Evolutionary conservation across 1,140 invertebrate species (phyloP).

Genomic region (Callitettix versicolor): DNA sequence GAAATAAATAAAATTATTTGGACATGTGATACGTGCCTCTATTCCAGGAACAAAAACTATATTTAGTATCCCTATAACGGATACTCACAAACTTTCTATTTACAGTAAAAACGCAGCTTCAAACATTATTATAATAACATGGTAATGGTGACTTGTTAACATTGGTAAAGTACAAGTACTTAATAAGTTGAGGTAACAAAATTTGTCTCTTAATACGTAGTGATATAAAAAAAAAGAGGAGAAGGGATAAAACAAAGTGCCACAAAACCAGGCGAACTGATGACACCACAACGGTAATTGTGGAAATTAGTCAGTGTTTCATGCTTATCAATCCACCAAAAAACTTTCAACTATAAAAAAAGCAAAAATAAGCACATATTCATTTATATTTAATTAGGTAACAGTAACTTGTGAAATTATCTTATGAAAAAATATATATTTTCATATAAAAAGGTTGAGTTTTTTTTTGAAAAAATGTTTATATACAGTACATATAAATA

Average conservation of each 20-base stretch:
- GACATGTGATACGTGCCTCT: not conserved
- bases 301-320: no score
- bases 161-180: slow-evolving; percentile 23
- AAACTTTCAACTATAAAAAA: no score
- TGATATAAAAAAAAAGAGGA: slow-evolving; percentile 18
- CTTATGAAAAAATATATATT: no score
- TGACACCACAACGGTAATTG: no score
- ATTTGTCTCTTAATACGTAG: slow-evolving; percentile 22
- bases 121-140: slow-evolving; percentile 20
- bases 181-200: slow-evolving; percentile 24
- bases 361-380: no score
- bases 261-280: not conserved
- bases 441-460: no score
- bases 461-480: not conserved
- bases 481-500: not conserved
- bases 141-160: slow-evolving; percentile 24
- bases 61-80: slow-evolving; percentile 19
- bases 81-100: slow-evolving; percentile 17
- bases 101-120: slow-evolving; percentile 13
- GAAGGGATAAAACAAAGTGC: slow-evolving; percentile 17
- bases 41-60: slow-evolving; percentile 17
- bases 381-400: not conserved
- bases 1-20: not conserved
- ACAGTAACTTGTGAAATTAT: slow-evolving; percentile 2
- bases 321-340: no score